These are phyloP conservation scores for Muscicapa adusta DNA, from an alignment of 2,113 vertebrate genomes.

Conservation along the genomic window DNA sequence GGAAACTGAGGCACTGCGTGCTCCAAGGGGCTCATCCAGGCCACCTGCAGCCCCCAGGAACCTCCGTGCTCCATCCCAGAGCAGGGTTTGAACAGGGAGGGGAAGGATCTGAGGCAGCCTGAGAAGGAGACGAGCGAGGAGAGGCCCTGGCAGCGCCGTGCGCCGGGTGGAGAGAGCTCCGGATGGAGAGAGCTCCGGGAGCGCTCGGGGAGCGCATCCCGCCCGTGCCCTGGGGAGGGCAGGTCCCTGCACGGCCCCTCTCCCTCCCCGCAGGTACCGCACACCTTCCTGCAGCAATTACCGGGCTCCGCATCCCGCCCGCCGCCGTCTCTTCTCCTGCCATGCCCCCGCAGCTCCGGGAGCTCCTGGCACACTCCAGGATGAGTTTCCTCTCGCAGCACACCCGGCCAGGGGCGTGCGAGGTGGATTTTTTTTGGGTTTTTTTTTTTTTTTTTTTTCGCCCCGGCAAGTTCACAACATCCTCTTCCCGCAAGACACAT, in stretches of 20 bases:
- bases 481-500: conserved; percentile 45
- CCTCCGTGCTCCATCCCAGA: rapidly evolving
- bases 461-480: conserved; percentile 51
- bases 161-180: rapidly evolving
- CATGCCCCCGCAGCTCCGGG: background rate
- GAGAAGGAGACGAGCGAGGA: background rate
- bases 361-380: background rate
- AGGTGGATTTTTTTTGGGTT: background rate
- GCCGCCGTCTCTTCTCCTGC: conserved; percentile 19
- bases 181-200: background rate
- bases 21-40: background rate
- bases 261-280: background rate
- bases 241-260: conserved; percentile 33
- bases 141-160: background rate
- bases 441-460: background rate
- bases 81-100: rapidly evolving
- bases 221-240: conserved; percentile 32
- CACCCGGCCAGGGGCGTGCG: background rate
- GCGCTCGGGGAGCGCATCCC: background rate
- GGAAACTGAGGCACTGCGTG: background rate
- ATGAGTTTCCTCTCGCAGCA: background rate
- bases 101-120: background rate
- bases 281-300: background rate
- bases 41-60: background rate
- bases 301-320: background rate